phyloP scores from a whole-genome alignment of 2,888 invertebrate genomes.

The Sarcophaga rosellei region DNA sequence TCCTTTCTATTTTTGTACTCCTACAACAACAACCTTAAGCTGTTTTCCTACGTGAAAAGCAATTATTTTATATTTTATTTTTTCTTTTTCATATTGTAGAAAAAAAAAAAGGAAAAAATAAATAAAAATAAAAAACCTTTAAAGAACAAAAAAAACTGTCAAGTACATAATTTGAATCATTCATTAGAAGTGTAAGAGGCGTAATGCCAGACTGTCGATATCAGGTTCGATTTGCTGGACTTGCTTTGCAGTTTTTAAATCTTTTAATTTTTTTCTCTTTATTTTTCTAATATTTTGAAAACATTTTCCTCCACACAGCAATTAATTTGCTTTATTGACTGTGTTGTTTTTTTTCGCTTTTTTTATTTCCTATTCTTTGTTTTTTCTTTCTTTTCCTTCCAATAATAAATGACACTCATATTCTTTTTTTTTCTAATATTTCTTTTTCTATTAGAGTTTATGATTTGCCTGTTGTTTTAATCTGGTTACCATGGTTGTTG shows the following conservation, averaged over 20 bases:
- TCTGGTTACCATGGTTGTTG: constrained; percentile 27
- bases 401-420: constrained; percentile 37
- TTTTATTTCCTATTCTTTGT: not conserved
- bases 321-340: constrained; percentile 5
- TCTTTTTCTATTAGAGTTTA: not conserved
- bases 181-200: constrained; percentile 13
- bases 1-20: not conserved
- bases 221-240: not conserved
- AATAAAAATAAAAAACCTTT: not conserved
- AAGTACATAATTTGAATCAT: not conserved
- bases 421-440: constrained; percentile 3
- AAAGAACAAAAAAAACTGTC: not conserved
- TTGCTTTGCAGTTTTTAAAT: not conserved
- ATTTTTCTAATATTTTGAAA: not conserved
- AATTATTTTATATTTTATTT: constrained; percentile 41
- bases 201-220: not conserved
- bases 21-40: constrained; percentile 14
- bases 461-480: not conserved
- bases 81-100: not conserved
- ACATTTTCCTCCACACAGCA: not conserved
- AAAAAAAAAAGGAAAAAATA: not conserved
- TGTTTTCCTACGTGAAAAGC: constrained; percentile 35
- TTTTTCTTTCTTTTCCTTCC: not conserved
- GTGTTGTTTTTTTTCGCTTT: not conserved
- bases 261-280: not conserved